These are phyloP conservation scores for Lasioglossum zephyrum DNA, from an alignment of 2,888 invertebrate genomes.

Conservation along the genomic window DNA sequence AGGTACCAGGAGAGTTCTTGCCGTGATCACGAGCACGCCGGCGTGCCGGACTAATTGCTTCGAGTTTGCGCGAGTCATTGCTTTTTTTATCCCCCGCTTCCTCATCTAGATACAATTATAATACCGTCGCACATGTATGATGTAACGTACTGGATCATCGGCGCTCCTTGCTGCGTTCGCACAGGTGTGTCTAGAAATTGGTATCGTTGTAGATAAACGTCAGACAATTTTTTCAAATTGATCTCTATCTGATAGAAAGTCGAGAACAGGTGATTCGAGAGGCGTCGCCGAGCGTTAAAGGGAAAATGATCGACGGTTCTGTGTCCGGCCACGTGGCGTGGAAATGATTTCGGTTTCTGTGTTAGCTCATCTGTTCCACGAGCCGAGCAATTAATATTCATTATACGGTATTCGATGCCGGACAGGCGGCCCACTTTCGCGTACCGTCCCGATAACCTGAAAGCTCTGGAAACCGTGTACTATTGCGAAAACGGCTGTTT, in stretches of 20 bases:
- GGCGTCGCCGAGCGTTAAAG: neutral
- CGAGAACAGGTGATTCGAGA: neutral
- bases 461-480: neutral
- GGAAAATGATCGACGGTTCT: neutral
- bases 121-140: neutral
- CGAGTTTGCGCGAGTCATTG: slow-evolving; percentile 31
- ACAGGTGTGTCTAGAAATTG: neutral
- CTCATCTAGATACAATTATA: neutral
- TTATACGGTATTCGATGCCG: neutral
- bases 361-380: slow-evolving; percentile 2
- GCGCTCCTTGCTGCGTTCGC: neutral
- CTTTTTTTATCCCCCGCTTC: neutral
- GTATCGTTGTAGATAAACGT: neutral
- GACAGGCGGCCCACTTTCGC: slow-evolving; percentile 3
- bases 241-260: neutral
- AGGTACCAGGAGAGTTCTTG: slow-evolving; percentile 27
- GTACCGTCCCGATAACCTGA: neutral
- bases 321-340: slow-evolving; percentile 2
- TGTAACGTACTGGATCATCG: neutral
- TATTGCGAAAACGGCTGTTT: neutral
- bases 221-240: neutral
- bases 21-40: slow-evolving; percentile 17
- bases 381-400: slow-evolving; percentile 2
- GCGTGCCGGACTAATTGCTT: slow-evolving; percentile 41
- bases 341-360: neutral